Evolutionary conservation across 2,797 vertebrate genomes (phyloP).

Genomic region (Agapornis canus): DNA sequence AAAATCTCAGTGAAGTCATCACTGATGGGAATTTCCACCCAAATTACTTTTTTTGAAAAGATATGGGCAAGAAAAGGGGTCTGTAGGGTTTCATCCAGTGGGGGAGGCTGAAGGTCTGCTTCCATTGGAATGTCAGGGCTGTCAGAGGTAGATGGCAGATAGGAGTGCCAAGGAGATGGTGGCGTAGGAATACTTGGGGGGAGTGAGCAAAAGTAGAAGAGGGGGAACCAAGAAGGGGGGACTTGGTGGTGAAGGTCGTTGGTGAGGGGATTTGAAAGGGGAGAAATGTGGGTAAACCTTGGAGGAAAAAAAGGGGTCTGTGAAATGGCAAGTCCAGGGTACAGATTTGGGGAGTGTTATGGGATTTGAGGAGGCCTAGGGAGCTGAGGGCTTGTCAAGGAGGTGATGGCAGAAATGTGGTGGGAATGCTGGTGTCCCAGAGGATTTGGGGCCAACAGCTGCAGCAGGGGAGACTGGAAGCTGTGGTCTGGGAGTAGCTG

Average conservation of each 20-base stretch:
- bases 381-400: not conserved
- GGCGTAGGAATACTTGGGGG: not conserved
- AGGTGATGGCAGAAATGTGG: not conserved
- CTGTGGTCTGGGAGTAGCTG: not conserved
- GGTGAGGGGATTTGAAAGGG: not conserved
- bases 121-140: not conserved
- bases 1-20: not conserved
- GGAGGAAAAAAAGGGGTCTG: not conserved
- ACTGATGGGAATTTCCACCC: not conserved
- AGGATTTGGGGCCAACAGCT: not conserved
- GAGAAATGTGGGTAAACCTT: not conserved
- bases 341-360: rapidly evolving
- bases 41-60: not conserved
- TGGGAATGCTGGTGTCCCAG: not conserved
- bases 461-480: not conserved
- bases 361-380: not conserved
- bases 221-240: not conserved
- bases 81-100: not conserved
- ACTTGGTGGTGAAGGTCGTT: not conserved
- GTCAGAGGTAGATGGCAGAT: not conserved
- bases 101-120: not conserved
- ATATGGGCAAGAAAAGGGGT: not conserved
- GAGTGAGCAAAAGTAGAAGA: not conserved
- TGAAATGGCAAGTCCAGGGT: not conserved
- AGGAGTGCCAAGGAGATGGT: not conserved